A percentile compares a stretch with the other conserved stretches of the same genome.
These are phyloP conservation scores for Rhorus exstirpatorius DNA, from an alignment of 2,888 invertebrate species.

Conservation along the genomic window DNA sequence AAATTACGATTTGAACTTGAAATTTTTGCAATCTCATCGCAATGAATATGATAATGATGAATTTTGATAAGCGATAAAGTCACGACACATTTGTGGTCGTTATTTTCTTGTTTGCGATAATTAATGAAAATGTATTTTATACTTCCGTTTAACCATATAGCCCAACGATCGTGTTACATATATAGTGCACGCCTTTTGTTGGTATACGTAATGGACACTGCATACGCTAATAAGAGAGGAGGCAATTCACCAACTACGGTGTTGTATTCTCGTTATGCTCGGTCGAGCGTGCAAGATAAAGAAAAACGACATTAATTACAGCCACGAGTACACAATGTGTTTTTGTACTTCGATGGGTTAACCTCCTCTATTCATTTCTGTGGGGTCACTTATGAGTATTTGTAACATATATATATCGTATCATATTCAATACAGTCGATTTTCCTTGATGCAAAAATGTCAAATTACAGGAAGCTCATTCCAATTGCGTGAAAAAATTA, in stretches of 20 bases:
- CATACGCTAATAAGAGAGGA: conserved; percentile 46
- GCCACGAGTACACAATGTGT: conserved; percentile 50
- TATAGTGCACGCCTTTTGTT: neutral
- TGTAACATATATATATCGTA: neutral
- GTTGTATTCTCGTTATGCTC: conserved; percentile 44
- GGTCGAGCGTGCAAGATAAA: conserved; percentile 53
- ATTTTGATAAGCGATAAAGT: conserved; percentile 1
- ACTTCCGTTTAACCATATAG: conserved; percentile 8
- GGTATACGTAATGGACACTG: conserved; percentile 47
- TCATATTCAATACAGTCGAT: neutral
- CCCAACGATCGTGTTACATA: conserved; percentile 41
- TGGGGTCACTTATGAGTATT: conserved; percentile 11
- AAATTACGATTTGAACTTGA: neutral
- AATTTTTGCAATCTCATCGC: neutral
- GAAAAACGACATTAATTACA: conserved; percentile 59
- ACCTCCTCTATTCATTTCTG: conserved; percentile 17
- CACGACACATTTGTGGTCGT: neutral
- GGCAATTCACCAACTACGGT: conserved; percentile 46
- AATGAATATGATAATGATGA: neutral
- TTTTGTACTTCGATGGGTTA: conserved; percentile 53
- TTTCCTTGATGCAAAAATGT: neutral
- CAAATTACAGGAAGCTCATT: neutral
- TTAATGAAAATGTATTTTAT: conserved; percentile 36
- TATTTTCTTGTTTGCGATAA: conserved; percentile 24
- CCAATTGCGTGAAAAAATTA: neutral